Conservation (phyloP, 37 sponge, comb jelly and placozoan genomes). For the Cliona cf. orientalis region DNA sequence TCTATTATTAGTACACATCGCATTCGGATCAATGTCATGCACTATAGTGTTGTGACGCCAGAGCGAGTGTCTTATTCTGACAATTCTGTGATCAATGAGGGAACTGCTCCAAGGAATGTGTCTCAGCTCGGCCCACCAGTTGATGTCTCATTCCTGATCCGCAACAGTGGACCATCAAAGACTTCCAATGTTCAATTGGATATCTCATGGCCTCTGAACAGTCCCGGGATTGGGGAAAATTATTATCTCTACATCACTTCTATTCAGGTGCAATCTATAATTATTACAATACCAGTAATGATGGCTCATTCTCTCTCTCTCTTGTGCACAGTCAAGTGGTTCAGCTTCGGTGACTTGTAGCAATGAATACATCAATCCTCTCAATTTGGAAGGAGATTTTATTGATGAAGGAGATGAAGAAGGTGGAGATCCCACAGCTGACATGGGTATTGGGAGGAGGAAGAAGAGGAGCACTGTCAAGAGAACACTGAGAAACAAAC, state of each 20-base stretch:
- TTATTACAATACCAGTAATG: too few species aligned
- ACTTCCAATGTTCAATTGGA: slow-evolving; percentile 10
- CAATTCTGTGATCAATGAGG: too few species aligned
- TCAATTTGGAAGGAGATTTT: too few species aligned
- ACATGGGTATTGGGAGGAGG: not conserved
- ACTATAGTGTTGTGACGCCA: slow-evolving; percentile 23
- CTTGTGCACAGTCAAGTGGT: too few species aligned
- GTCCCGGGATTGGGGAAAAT: not conserved
- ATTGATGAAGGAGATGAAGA: not conserved
- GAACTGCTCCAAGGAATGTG: slow-evolving; percentile 1
- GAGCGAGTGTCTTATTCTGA: slow-evolving; percentile 21
- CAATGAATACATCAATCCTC: not conserved
- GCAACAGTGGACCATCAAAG: slow-evolving; percentile 44
- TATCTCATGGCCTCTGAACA: slow-evolving; percentile 53
- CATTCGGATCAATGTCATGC: not conserved
- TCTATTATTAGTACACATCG: too few species aligned
- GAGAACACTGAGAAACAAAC: not conserved
- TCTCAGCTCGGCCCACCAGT: slow-evolving; percentile 31
- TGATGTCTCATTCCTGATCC: slow-evolving; percentile 8
- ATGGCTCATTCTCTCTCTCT: not conserved
- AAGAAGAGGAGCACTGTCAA: not conserved
- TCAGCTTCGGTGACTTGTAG: slow-evolving; percentile 7
- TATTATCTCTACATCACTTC: slow-evolving; percentile 33
- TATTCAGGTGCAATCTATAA: slow-evolving; percentile 3
- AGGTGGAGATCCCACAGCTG: too few species aligned